Evolutionary conservation across 2,888 invertebrate genomes (phyloP).

Genomic region (Brachyopa scutellaris): DNA sequence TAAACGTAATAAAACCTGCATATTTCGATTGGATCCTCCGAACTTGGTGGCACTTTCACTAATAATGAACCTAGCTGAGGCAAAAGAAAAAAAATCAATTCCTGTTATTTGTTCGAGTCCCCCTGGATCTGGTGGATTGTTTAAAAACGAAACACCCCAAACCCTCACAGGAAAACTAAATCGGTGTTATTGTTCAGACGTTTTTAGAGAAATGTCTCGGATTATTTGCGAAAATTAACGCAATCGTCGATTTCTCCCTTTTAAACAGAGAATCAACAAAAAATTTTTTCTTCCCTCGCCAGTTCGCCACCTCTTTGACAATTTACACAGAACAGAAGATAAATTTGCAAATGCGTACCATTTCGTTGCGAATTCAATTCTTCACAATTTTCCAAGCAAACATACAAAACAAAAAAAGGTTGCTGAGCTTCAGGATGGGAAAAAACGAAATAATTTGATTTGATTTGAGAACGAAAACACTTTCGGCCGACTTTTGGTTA

Average conservation of each 20-base stretch:
- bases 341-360: constrained; percentile 72
- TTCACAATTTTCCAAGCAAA: constrained; percentile 55
- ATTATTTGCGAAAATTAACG: constrained; percentile 5
- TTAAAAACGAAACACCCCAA: constrained; percentile 43
- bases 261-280: constrained; percentile 44
- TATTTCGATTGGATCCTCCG: constrained; percentile 11
- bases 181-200: no score
- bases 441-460: constrained; percentile 47
- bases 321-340: constrained; percentile 62
- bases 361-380: constrained; percentile 67
- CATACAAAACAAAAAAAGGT: constrained; percentile 66
- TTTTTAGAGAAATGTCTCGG: background rate
- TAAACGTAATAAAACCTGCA: constrained; percentile 50
- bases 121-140: constrained; percentile 14
- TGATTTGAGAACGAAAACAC: constrained; percentile 46
- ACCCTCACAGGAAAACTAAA: background rate
- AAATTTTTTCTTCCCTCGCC: constrained; percentile 26
- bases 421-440: constrained; percentile 45
- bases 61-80: constrained; percentile 24
- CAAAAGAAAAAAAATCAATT: constrained; percentile 63
- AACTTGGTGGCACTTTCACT: constrained; percentile 45
- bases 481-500: constrained; percentile 62
- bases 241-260: constrained; percentile 16
- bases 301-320: constrained; percentile 35
- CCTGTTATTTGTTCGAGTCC: constrained; percentile 64